Percentiles rank a stretch among this genome's conserved stretches.
phyloP scores from a whole-genome alignment of 2,797 vertebrate species.

The Onychomys arenicola region DNA sequence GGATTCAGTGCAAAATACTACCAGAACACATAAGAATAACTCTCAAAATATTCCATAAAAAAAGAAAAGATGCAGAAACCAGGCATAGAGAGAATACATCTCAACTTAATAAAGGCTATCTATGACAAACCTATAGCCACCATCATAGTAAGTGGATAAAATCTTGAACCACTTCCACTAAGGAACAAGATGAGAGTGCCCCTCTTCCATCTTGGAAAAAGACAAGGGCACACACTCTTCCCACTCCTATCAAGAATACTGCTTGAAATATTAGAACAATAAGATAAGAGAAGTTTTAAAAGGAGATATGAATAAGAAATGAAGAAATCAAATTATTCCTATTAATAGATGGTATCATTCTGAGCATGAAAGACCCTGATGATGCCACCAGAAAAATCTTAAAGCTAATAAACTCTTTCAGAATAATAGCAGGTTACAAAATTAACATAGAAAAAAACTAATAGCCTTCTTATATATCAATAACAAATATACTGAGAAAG shows the following conservation, averaged over 20 bases:
- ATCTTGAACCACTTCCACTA: not conserved
- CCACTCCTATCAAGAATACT: not conserved
- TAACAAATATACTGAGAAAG: not conserved
- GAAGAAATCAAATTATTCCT: not conserved
- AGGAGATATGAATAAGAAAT: not conserved
- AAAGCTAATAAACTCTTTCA: not conserved
- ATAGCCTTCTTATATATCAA: not conserved
- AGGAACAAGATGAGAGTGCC: not conserved
- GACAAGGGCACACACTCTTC: not conserved
- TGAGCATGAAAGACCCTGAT: not conserved
- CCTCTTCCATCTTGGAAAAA: not conserved
- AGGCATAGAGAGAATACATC: not conserved
- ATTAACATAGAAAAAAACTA: not conserved
- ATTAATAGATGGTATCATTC: not conserved
- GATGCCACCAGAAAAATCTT: not conserved
- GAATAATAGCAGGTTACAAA: not conserved
- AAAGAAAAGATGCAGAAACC: not conserved
- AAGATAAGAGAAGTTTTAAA: not conserved
- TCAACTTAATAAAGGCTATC: not conserved
- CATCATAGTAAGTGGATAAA: not conserved
- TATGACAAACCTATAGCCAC: not conserved
- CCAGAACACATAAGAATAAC: not conserved
- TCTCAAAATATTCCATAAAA: not conserved
- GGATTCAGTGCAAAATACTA: not conserved
- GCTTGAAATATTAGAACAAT: not conserved